These are phyloP conservation scores for Dromococcyx pavoninus DNA, from an alignment of 2,797 vertebrate genomes.

Conservation along the genomic window DNA sequence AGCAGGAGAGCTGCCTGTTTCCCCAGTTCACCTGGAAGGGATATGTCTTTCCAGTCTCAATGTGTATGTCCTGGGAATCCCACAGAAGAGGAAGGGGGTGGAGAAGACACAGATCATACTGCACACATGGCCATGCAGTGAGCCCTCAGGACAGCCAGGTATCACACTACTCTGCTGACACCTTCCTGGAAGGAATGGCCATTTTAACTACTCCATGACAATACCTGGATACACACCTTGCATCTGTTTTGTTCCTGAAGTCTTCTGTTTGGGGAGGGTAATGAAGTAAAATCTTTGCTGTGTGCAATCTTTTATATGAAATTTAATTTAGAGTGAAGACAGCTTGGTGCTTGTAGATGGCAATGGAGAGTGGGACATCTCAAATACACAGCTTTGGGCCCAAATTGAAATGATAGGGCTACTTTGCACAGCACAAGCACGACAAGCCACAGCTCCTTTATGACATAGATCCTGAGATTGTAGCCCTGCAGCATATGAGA, in stretches of 20 bases:
- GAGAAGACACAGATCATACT: neutral
- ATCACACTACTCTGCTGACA: fast-evolving
- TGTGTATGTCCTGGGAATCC: fast-evolving
- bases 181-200: neutral
- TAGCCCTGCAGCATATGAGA: neutral
- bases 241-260: neutral
- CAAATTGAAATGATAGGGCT: neutral
- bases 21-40: neutral
- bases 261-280: neutral
- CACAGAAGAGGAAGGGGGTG: fast-evolving
- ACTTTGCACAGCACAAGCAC: neutral
- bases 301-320: neutral
- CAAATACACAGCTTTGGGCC: too few relatives aligned
- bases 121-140: neutral
- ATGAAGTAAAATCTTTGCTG: neutral
- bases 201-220: neutral
- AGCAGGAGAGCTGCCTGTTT: neutral
- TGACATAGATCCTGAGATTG: fast-evolving
- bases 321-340: neutral
- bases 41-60: neutral
- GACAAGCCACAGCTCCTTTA: neutral
- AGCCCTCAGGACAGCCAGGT: neutral
- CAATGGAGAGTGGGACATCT: neutral
- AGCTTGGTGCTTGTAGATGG: neutral
- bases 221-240: neutral